A percentile compares a stretch with the other conserved stretches of the same genome.
phyloP scores from a whole-genome alignment of 2,113 vertebrate genomes.

The Paedocypris sp. region DNA sequence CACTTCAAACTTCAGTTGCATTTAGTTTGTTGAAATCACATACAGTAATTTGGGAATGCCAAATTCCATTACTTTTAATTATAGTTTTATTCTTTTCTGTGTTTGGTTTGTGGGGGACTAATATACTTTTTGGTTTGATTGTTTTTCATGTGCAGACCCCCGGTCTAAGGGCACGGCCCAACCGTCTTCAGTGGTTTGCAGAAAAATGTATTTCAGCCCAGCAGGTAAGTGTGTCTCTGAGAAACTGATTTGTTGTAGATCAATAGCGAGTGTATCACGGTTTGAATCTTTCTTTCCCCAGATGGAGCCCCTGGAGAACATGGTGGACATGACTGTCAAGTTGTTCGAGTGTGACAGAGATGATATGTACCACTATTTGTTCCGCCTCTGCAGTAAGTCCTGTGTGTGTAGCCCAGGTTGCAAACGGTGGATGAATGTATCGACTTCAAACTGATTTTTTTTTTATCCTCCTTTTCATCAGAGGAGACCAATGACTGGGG shows the following conservation, averaged over 20 bases:
- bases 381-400: slow-evolving; percentile 76
- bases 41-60: too few species aligned
- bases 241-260: background rate
- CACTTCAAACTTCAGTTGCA: too few species aligned
- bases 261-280: background rate
- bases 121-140: background rate
- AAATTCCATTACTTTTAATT: background rate
- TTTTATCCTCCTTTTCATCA: slow-evolving; percentile 41
- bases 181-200: slow-evolving; percentile 77
- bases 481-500: slow-evolving; percentile 66
- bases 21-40: too few species aligned
- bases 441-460: background rate
- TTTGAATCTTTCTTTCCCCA: slow-evolving; percentile 42
- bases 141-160: slow-evolving; percentile 67
- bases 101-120: background rate
- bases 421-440: background rate
- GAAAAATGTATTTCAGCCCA: slow-evolving; percentile 68
- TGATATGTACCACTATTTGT: slow-evolving; percentile 76
- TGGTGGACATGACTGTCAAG: slow-evolving; percentile 77
- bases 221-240: slow-evolving; percentile 56
- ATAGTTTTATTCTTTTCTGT: background rate
- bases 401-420: background rate
- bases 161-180: slow-evolving; percentile 73
- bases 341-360: slow-evolving; percentile 91
- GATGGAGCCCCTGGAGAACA: slow-evolving; percentile 74